Evolutionary conservation across 2,113 vertebrate species (phyloP), one percentile per base, ranked within the genome.

Genomic region (Kryptolebias marmoratus): DNA sequence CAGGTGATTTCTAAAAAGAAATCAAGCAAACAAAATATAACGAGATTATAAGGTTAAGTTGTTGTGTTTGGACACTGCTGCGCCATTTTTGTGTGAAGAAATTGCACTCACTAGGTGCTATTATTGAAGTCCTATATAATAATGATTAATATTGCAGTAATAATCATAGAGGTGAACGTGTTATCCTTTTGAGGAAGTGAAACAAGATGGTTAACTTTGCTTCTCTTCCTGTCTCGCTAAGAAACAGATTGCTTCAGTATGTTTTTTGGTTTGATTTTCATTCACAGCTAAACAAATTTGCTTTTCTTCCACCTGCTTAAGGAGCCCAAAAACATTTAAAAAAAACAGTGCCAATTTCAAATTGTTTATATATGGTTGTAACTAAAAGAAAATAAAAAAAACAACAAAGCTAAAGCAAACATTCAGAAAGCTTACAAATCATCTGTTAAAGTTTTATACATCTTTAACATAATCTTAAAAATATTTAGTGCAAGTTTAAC

Each of bases 171-270:
- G 47, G 27, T 44, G 30, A 54, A 73, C 53, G 66, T 77, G 47
- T 54, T 73, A 77, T 81, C 30, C 66, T 28, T 68, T 70, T 73
- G 60, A 88, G 86, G 87, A 89, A 89, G 84, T 89, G 68, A 70
- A 27, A 22, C 36, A 22, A 53, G 64, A 32, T 68, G 36, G 57
- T 59, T 22, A 11, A 65, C 45, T 64, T 72, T 83, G 67, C 49
- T 61, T 45, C 59, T 63, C 73, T 79, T 75, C 80, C 84, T 81
- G 82, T 1, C 60, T 75, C 44, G 44, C 31, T 36, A 7, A 66
- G 55, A 68, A 49, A 65, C 27, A 49, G 5, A 15, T 22, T 45
- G 44, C 14, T 18, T 44, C 14, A 42, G 4, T 3, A 14, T 58
- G 11, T 44, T 30, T 18, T 30, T 44, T 66, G 50, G 36, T 3